These are phyloP conservation scores for Gambelia wislizenii DNA, from an alignment of 2,797 vertebrate genomes.

Conservation along the genomic window DNA sequence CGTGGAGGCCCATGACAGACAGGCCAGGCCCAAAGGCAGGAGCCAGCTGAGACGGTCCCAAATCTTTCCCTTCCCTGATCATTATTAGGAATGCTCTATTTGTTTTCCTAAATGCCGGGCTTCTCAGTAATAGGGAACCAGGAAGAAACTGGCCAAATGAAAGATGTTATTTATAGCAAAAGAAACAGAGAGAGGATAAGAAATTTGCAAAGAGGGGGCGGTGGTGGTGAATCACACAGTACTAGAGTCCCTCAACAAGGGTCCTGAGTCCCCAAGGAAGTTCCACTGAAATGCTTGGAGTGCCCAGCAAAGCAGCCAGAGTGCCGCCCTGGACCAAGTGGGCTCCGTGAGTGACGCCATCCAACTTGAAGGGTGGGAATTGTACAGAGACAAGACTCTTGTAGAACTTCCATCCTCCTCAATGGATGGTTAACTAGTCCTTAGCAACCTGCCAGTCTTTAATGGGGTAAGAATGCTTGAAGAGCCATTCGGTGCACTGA, in stretches of 20 bases:
- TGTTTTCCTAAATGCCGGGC: neutral
- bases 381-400: no score
- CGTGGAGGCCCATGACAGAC: no score
- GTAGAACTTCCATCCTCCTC: no score
- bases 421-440: neutral
- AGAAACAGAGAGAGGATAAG: neutral
- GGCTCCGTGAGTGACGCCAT: no score
- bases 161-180: no score
- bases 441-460: neutral
- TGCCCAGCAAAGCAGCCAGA: rapidly evolving
- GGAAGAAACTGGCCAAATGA: no score
- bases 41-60: no score
- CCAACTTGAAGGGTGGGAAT: no score
- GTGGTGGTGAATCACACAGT: no score
- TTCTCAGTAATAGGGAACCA: neutral
- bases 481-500: neutral
- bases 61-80: no score
- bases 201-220: no score
- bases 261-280: neutral
- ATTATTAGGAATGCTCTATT: neutral
- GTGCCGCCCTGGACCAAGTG: neutral
- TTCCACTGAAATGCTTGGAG: neutral
- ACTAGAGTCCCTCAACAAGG: neutral
- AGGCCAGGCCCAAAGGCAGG: no score
- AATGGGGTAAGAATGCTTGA: neutral